Evolutionary conservation across 1,140 invertebrate genomes (phyloP), one percentile per base, ranked within the genome.

Genomic region (Trypoxylus dichotomus): DNA sequence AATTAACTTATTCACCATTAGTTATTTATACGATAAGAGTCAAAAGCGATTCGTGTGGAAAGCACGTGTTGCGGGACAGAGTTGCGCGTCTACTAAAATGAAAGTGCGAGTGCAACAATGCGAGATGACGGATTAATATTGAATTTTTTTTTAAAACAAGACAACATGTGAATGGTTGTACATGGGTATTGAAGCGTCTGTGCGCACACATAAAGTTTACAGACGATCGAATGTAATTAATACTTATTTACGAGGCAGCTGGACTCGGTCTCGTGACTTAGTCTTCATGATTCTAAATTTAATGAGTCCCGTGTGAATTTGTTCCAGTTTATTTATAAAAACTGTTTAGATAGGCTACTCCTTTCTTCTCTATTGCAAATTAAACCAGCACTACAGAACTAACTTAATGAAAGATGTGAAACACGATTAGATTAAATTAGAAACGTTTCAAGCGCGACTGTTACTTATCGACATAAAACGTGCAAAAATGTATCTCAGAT

Each of bases 41-140:
- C 19, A 3, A 68, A 27, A 68, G 19, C 10, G 32, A 68, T 27
- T 29, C 60, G 60, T 68, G 10, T 29, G 11, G 27, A 24, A 68
- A 68, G 60, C 60, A 68, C 60, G 60, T 68, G 60, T 15, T 68
- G 24, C 60, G 60, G 60, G 19, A 68, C 24, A 68, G 60, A 24
- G 60, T 68, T 68, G 24, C 60, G 60, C 24, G 60, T 68, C 19
- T 68, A 68, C 60, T 68, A 68, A 68, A 68, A 68, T 68, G 60
- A 68, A 68, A 68, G 60, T 68, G 27, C 60, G 60, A 68, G 60
- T 68, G 60, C 60, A 68, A 68, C 60, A 68, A 68, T 68, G 27
- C 27, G 60, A 68, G 60, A 68, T 68, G 60, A 68, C 60, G 60
- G 60, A 68, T 68, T 68, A 54, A 68, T 68, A 68, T 68, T 27